Conservation (phyloP, 2,113 vertebrate genomes). For the Apodemus sylvaticus region DNA sequence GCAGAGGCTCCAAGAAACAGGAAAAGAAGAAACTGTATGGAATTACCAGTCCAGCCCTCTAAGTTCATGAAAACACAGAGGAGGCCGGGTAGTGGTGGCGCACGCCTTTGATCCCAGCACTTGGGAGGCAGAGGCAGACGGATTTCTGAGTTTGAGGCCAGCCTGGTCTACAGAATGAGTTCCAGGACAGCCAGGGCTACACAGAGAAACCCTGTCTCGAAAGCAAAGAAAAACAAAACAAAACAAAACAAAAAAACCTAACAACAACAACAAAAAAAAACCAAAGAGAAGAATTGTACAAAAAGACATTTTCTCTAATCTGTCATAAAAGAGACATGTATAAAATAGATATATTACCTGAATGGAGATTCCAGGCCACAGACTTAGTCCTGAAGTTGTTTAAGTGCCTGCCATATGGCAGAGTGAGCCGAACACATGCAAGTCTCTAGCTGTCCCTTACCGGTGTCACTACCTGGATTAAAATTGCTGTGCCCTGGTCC, state of each 20-base stretch:
- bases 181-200: too few species aligned
- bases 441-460: constrained; percentile 67
- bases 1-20: neutral
- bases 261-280: too few species aligned
- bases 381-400: constrained; percentile 82
- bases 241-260: too few species aligned
- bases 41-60: neutral
- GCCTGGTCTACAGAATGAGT: too few species aligned
- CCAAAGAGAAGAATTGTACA: neutral
- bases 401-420: constrained; percentile 78
- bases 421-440: constrained; percentile 70
- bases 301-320: constrained; percentile 36
- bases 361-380: constrained; percentile 81
- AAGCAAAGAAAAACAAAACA: too few species aligned
- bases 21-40: neutral
- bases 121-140: too few species aligned
- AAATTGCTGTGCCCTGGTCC: constrained; percentile 67
- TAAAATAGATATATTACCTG: constrained; percentile 84
- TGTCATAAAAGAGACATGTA: constrained; percentile 67
- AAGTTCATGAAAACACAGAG: neutral
- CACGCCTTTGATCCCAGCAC: too few species aligned
- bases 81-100: too few species aligned
- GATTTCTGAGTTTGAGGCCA: too few species aligned
- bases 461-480: constrained; percentile 28
- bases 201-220: too few species aligned